phyloP scores from a whole-genome alignment of 2,797 vertebrate species.

The Thamnophis elegans region DNA sequence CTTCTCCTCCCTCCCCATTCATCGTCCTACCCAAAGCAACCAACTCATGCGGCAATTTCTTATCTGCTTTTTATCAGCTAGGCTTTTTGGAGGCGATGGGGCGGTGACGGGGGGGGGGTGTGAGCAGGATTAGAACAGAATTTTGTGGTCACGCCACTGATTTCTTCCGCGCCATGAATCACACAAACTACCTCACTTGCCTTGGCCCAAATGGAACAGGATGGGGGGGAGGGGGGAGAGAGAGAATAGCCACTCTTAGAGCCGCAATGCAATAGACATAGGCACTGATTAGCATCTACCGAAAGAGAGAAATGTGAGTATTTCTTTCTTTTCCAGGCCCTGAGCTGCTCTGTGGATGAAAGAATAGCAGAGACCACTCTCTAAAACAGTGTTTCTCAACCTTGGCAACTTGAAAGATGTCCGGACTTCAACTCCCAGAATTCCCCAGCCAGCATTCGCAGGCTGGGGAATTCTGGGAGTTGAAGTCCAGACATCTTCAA shows the following conservation, averaged over 20 bases:
- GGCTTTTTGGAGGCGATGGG: neutral
- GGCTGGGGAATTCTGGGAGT: too few relatives aligned
- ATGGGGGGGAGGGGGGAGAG: neutral
- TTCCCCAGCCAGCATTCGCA: too few relatives aligned
- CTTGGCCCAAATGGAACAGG: neutral
- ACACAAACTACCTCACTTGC: neutral
- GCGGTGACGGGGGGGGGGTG: fast-evolving
- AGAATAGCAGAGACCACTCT: neutral
- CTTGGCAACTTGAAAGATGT: too few relatives aligned
- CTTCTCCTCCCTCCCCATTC: neutral
- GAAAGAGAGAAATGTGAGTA: neutral
- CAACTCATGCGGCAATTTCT: too few relatives aligned
- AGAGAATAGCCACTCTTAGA: neutral
- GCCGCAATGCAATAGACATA: neutral
- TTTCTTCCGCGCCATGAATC: neutral
- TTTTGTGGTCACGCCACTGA: neutral
- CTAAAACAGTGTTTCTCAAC: too few relatives aligned
- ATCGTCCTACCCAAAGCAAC: neutral
- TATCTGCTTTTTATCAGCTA: neutral
- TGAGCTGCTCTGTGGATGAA: neutral
- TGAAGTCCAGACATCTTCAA: too few relatives aligned
- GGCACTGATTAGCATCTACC: neutral
- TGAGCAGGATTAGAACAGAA: neutral
- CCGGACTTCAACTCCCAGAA: too few relatives aligned
- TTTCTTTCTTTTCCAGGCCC: neutral